Evolutionary conservation across 2,888 invertebrate species (phyloP).

Genomic region (Phengaris arion): DNA sequence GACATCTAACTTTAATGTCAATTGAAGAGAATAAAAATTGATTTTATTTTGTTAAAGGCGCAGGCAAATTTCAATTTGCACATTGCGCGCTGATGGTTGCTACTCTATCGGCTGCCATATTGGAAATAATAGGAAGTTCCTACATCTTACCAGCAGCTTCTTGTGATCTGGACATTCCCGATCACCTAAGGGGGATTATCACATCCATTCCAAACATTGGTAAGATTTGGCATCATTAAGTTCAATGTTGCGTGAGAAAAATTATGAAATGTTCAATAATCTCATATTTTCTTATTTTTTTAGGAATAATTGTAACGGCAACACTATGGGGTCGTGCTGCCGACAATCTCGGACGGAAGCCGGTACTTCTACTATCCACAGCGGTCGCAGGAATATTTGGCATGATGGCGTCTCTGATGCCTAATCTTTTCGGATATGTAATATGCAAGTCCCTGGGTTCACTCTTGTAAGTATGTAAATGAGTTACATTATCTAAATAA

Average conservation of each 20-base stretch:
- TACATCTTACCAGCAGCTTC: conserved; percentile 85
- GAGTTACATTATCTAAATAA: not conserved
- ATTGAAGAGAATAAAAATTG: not conserved
- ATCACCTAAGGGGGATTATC: conserved; percentile 82
- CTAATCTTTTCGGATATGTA: conserved; percentile 54
- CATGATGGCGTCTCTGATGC: conserved; percentile 59
- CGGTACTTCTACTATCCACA: conserved; percentile 56
- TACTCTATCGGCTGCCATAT: conserved; percentile 52
- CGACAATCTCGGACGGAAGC: conserved; percentile 62
- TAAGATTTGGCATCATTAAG: conserved; percentile 44
- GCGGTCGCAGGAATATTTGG: conserved; percentile 53
- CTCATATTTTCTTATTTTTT: conserved; percentile 23
- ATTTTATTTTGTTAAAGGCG: conserved; percentile 48
- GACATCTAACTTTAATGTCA: no score
- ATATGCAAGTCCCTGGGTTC: conserved; percentile 61
- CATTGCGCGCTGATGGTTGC: conserved; percentile 61
- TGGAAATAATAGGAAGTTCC: conserved; percentile 77
- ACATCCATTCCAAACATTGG: conserved; percentile 85
- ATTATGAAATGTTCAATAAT: no score
- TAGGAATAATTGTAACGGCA: conserved; percentile 67
- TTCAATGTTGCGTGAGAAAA: no score
- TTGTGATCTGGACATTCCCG: conserved; percentile 82
- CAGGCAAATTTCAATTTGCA: conserved; percentile 61
- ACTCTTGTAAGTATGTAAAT: conserved; percentile 59
- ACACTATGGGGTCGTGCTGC: conserved; percentile 68